Evolutionary conservation across 2,888 invertebrate genomes (phyloP).

Genomic region (Scrobipalpa costella): DNA sequence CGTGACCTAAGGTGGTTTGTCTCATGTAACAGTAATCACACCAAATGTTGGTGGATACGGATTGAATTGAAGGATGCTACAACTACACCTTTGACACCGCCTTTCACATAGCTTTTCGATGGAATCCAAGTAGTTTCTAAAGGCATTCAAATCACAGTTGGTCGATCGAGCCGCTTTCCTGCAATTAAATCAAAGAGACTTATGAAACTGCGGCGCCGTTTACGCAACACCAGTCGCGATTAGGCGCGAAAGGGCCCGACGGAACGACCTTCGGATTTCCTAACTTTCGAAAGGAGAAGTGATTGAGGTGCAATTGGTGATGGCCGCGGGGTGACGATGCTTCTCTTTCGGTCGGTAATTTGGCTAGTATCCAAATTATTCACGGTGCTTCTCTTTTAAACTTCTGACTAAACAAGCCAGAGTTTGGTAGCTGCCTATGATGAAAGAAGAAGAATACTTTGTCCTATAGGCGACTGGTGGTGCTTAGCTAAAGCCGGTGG

Average conservation of each 20-base stretch:
- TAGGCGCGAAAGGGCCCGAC: conserved; percentile 48
- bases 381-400: no score
- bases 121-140: conserved; percentile 20
- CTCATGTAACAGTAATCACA: no score
- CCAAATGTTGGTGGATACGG: no score
- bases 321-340: background rate
- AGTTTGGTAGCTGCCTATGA: no score
- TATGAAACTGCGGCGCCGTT: conserved; percentile 43
- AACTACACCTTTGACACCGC: background rate
- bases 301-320: conserved; percentile 26
- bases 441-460: no score
- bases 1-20: no score
- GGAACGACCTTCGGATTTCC: conserved; percentile 43
- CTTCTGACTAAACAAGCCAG: no score
- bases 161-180: conserved; percentile 42
- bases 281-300: conserved; percentile 40
- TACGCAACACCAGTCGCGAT: conserved; percentile 44
- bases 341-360: background rate
- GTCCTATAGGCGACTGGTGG: no score
- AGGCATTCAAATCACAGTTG: conserved; percentile 32
- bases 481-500: no score
- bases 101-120: background rate
- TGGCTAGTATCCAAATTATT: background rate
- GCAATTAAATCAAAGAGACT: conserved; percentile 47
- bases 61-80: background rate